phyloP scores from a whole-genome alignment of 2,888 invertebrate species.

The Ochropacha duplaris region DNA sequence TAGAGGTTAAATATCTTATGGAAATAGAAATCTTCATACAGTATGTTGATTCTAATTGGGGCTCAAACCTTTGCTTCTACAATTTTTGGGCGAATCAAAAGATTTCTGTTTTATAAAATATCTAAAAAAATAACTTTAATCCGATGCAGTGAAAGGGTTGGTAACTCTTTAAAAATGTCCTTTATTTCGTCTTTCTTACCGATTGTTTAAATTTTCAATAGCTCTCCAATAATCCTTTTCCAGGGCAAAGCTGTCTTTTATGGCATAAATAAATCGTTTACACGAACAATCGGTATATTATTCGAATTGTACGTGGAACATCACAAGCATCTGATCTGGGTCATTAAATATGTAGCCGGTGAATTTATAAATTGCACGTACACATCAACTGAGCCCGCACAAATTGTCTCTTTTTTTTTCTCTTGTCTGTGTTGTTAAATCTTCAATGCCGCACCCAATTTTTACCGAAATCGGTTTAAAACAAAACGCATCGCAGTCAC shows the following conservation, averaged over 20 bases:
- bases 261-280: slow-evolving; percentile 5
- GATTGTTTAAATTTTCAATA: neutral
- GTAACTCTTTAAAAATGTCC: neutral
- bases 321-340: neutral
- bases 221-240: neutral
- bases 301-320: neutral
- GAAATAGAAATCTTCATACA: no score
- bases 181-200: neutral
- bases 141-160: no score
- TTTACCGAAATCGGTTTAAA: no score
- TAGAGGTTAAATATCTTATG: no score
- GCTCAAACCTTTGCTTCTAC: no score
- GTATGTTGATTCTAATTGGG: no score
- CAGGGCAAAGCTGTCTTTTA: neutral
- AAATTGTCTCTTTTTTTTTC: neutral
- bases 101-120: no score
- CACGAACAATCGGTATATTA: slow-evolving; percentile 2
- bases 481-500: no score
- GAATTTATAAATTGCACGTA: neutral
- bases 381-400: neutral
- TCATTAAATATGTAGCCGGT: neutral
- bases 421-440: neutral
- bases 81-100: no score
- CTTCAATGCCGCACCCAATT: no score
- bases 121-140: no score